Evolutionary conservation across 2,888 invertebrate species (phyloP).

Genomic region (Polydesmus complanatus): DNA sequence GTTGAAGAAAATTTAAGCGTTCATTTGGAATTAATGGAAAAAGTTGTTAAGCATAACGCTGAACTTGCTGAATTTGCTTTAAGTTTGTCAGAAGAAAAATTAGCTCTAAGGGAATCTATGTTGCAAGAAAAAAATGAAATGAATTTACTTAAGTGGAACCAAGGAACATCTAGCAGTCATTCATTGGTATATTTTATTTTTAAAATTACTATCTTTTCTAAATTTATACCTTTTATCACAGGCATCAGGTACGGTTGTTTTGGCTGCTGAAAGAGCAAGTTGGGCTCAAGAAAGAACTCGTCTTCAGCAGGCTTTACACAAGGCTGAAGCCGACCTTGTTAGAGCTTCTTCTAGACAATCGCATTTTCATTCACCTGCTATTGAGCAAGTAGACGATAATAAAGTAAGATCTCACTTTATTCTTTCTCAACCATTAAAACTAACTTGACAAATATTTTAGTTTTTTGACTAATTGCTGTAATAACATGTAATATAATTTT

Average conservation of each 20-base stretch:
- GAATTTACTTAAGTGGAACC: background rate
- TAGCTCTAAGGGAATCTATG: constrained; percentile 25
- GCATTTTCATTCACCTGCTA: background rate
- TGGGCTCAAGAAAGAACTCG: constrained; percentile 23
- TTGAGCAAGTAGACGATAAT: constrained; percentile 3
- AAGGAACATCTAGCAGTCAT: background rate
- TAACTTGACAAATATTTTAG: no score
- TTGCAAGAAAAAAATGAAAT: constrained; percentile 9
- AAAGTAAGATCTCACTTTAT: background rate
- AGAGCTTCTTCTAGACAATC: background rate
- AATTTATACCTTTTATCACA: background rate
- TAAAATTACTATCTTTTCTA: background rate
- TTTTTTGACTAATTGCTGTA: no score
- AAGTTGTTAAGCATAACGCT: constrained; percentile 27
- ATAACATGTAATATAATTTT: no score
- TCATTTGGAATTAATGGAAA: constrained; percentile 20
- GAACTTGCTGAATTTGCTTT: constrained; percentile 27
- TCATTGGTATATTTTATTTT: background rate
- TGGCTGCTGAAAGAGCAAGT: constrained; percentile 21
- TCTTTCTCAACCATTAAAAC: background rate
- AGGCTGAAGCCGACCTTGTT: constrained; percentile 21
- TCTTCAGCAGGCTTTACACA: constrained; percentile 23
- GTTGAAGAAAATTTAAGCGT: background rate
- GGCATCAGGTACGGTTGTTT: background rate
- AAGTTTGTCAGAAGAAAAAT: constrained; percentile 27